Conservation (phyloP, 2,888 invertebrate species). For the Prenolepis imparis region DNA sequence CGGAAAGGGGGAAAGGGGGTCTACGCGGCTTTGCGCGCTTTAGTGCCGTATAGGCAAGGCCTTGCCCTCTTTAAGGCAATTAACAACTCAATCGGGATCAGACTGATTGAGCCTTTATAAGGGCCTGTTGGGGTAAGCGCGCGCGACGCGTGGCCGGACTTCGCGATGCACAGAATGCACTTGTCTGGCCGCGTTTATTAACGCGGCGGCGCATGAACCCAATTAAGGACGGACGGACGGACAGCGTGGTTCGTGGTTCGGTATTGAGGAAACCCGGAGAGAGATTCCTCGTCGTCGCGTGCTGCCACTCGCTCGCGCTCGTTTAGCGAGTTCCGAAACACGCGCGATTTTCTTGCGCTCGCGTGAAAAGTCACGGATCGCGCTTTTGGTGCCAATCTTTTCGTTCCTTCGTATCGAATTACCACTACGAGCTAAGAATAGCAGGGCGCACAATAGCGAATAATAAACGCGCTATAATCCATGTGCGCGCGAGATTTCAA, state of each 20-base stretch:
- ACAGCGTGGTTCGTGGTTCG: background rate
- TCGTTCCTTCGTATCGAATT: conserved; percentile 51
- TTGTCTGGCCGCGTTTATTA: conserved; percentile 80
- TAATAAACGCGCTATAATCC: conserved; percentile 20
- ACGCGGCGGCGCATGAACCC: conserved; percentile 74
- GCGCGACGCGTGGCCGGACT: conserved; percentile 80
- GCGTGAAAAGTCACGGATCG: conserved; percentile 54
- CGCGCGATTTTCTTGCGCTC: conserved; percentile 48
- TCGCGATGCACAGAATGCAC: conserved; percentile 81
- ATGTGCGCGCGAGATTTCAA: conserved; percentile 42
- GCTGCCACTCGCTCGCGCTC: conserved; percentile 56
- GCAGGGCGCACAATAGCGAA: conserved; percentile 46
- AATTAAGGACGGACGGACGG: conserved; percentile 75
- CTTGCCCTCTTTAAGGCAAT: conserved; percentile 84
- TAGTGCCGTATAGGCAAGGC: conserved; percentile 74
- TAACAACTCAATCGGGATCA: conserved; percentile 84
- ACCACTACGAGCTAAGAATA: conserved; percentile 47
- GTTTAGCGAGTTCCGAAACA: conserved; percentile 13
- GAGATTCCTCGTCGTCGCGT: conserved; percentile 70
- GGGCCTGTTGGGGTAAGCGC: conserved; percentile 74
- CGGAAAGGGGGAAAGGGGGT: background rate
- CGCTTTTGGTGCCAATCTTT: conserved; percentile 55
- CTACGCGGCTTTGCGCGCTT: conserved; percentile 78
- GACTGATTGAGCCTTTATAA: conserved; percentile 83
- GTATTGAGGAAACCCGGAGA: conserved; percentile 57